Conservation (phyloP, 2,113 vertebrate genomes). For the human region DNA sequence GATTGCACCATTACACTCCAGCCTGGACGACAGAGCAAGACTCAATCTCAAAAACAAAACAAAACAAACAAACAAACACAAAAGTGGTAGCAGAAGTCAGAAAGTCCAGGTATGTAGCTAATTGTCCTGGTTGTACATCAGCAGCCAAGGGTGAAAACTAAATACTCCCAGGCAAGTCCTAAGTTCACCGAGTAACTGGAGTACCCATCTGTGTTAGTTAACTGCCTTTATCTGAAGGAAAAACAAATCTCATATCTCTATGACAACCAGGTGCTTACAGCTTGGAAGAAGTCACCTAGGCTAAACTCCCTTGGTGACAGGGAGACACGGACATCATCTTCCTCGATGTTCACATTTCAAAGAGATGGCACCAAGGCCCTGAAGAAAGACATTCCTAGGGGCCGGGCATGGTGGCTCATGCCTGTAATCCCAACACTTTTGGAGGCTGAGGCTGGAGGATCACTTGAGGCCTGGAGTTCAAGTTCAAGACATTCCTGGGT, state of each 20-base stretch:
- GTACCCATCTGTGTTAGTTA: not conserved
- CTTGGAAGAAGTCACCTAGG: not conserved
- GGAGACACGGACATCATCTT: not conserved
- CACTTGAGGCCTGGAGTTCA: too few relatives aligned
- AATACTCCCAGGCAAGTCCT: not conserved
- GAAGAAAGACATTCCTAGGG: not conserved
- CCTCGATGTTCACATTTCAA: conserved; percentile 31
- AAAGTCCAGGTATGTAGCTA: not conserved
- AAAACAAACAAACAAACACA: too few relatives aligned
- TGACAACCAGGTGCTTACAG: not conserved
- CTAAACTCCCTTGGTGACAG: not conserved
- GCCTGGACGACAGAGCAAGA: too few relatives aligned
- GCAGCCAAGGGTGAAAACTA: not conserved
- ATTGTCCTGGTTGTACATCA: not conserved
- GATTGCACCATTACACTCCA: too few relatives aligned
- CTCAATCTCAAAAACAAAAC: too few relatives aligned
- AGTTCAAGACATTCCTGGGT: not conserved
- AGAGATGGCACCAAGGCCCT: conserved; percentile 5
- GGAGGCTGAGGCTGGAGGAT: too few relatives aligned
- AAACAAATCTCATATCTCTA: not conserved
- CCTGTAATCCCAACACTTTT: too few relatives aligned
- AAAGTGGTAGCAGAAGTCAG: not conserved
- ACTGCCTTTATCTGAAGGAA: conserved; percentile 3
- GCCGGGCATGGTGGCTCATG: too few relatives aligned
- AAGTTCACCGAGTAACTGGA: not conserved